These are phyloP conservation scores for Myotis vivesi DNA, from an alignment of 2,797 vertebrate species.

Conservation along the genomic window DNA sequence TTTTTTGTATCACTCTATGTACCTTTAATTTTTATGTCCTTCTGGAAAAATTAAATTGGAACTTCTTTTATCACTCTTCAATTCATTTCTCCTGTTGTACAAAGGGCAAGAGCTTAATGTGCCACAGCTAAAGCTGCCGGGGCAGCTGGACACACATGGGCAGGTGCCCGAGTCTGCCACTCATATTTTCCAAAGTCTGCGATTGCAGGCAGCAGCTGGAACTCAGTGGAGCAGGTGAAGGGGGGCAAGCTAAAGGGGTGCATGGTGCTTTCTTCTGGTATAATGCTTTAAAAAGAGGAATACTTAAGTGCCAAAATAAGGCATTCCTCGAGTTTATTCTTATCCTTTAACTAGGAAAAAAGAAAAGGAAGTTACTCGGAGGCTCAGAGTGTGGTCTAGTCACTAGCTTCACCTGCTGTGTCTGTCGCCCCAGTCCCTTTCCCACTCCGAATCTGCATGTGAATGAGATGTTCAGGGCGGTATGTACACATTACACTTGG, in stretches of 20 bases:
- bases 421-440: neutral
- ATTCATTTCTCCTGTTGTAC: conserved; percentile 53
- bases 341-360: neutral
- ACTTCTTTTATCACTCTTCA: conserved; percentile 67
- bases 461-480: neutral
- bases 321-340: neutral
- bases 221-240: neutral
- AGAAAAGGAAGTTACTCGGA: neutral
- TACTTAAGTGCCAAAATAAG: neutral
- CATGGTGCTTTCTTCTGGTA: neutral
- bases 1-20: conserved; percentile 45
- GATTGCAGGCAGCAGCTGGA: neutral
- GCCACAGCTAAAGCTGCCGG: conserved; percentile 61
- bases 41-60: conserved; percentile 75
- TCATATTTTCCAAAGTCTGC: conserved; percentile 46
- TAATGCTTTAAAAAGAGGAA: neutral
- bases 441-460: neutral
- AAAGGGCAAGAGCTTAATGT: conserved; percentile 77
- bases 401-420: neutral
- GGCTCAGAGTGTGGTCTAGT: neutral
- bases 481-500: neutral
- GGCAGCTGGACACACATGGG: conserved; percentile 77
- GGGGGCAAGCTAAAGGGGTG: neutral
- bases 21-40: conserved; percentile 70
- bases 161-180: conserved; percentile 48